A percentile compares a stretch with the other conserved stretches of the same genome.
Conservation (phyloP, 1,140 invertebrate genomes). For the Ephestia elutella region DNA sequence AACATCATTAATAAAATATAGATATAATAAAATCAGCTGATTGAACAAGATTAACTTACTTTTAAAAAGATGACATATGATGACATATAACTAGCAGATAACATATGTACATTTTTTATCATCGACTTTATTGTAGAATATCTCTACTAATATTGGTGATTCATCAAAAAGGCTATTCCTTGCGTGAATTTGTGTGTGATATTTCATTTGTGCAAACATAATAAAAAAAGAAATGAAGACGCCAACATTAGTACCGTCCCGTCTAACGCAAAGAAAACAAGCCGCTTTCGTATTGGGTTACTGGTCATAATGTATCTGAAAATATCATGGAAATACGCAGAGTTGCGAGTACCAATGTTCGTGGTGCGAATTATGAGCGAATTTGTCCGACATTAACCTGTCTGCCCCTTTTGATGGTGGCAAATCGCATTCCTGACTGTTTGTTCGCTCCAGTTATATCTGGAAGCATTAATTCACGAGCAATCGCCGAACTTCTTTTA, state of each 20-base stretch:
- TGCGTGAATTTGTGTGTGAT: too few species aligned
- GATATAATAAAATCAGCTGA: too few species aligned
- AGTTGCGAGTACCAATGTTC: neutral
- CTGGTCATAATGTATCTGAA: slow-evolving; percentile 9
- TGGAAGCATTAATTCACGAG: neutral
- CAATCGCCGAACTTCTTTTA: neutral
- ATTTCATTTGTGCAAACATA: too few species aligned
- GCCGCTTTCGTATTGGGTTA: neutral
- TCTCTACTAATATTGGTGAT: too few species aligned
- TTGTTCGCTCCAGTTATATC: neutral
- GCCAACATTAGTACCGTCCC: neutral
- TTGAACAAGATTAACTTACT: too few species aligned
- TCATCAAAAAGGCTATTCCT: too few species aligned
- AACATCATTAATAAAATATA: too few species aligned
- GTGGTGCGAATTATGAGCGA: neutral
- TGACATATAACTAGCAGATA: too few species aligned
- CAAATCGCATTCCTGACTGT: slow-evolving; percentile 2
- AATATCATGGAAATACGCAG: neutral
- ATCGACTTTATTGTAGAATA: too few species aligned
- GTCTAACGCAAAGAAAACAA: neutral
- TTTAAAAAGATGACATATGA: too few species aligned
- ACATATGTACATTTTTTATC: too few species aligned
- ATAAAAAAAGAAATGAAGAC: neutral
- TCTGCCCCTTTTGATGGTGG: slow-evolving; percentile 1
- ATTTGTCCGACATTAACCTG: slow-evolving; percentile 5